Percentiles rank a stretch among this genome's conserved stretches.
Conservation (phyloP, 2,797 vertebrate genomes). For the Hybognathus amarus region DNA sequence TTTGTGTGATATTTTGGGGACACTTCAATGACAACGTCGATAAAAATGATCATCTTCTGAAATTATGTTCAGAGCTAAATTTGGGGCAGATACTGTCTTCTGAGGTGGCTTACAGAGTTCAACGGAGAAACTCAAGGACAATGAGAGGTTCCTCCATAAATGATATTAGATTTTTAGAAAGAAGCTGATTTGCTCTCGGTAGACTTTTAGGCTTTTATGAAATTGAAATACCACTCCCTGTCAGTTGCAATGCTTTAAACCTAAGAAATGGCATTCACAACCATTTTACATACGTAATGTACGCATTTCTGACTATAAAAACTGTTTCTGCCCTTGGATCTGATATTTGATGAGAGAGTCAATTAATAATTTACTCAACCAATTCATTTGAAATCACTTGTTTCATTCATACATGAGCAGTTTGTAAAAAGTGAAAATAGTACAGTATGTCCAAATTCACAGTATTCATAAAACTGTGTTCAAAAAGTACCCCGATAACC, state of each 20-base stretch:
- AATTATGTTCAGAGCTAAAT: constrained; percentile 30
- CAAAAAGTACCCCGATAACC: background rate
- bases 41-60: constrained; percentile 32
- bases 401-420: background rate
- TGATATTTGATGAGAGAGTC: background rate
- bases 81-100: constrained; percentile 1
- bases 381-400: background rate
- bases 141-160: constrained; percentile 20
- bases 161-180: constrained; percentile 7
- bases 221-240: constrained; percentile 15
- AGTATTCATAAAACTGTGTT: background rate
- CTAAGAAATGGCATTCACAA: background rate
- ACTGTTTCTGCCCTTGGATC: background rate
- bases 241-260: background rate
- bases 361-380: background rate
- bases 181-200: constrained; percentile 12
- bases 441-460: background rate
- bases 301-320: background rate
- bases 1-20: constrained; percentile 36
- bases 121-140: constrained; percentile 27
- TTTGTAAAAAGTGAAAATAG: background rate
- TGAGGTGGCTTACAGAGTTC: background rate
- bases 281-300: background rate
- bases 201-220: constrained; percentile 13
- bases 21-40: constrained; percentile 32